Percentiles rank a stretch among this genome's conserved stretches.
Conservation (phyloP, 2,888 invertebrate species). For the Diarsia rubi region DNA sequence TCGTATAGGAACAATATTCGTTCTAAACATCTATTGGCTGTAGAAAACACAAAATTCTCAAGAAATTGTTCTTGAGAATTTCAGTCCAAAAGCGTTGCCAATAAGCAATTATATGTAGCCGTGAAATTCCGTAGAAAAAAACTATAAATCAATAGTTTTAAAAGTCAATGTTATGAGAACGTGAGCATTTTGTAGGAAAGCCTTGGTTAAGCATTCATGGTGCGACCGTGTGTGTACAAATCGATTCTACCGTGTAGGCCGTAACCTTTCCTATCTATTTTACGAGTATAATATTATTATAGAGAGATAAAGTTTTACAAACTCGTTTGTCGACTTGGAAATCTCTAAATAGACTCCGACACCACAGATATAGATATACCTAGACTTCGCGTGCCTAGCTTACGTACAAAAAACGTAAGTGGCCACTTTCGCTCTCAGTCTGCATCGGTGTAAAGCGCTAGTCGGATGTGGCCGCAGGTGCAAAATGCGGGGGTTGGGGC, state of each 20-base stretch:
- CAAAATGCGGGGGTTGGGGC: too few relatives aligned
- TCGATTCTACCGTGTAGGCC: constrained; percentile 28
- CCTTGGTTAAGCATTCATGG: constrained; percentile 26
- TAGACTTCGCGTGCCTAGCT: too few relatives aligned
- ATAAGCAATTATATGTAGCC: neutral
- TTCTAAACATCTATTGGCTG: neutral
- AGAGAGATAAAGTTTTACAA: neutral
- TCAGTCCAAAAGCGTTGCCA: neutral
- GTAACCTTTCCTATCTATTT: constrained; percentile 20
- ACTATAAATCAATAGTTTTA: constrained; percentile 31
- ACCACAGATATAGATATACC: too few relatives aligned
- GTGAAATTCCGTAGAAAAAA: constrained; percentile 14
- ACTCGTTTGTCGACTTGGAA: too few relatives aligned
- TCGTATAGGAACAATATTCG: neutral
- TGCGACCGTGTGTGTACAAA: constrained; percentile 14
- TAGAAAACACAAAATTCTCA: neutral
- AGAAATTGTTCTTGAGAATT: too few relatives aligned
- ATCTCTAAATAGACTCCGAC: too few relatives aligned
- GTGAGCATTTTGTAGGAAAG: constrained; percentile 11
- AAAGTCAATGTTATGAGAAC: constrained; percentile 41
- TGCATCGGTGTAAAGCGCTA: too few relatives aligned
- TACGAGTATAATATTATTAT: neutral
- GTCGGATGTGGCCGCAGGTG: too few relatives aligned
- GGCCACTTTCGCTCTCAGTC: too few relatives aligned
- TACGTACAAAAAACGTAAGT: too few relatives aligned